These are phyloP conservation scores for Nerophis ophidion DNA, from an alignment of 2,113 vertebrate species.

Conservation along the genomic window DNA sequence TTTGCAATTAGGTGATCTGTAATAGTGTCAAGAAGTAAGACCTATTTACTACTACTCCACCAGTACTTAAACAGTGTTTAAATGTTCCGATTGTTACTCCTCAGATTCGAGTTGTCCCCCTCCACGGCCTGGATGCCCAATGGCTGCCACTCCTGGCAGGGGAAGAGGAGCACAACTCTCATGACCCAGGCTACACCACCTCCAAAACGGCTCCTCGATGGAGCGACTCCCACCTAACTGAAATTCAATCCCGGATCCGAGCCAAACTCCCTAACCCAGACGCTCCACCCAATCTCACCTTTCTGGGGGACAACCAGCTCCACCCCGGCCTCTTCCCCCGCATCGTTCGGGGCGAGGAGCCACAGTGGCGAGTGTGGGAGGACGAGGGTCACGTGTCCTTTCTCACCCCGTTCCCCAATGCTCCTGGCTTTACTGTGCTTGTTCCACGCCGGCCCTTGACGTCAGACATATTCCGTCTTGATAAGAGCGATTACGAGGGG, in stretches of 20 bases:
- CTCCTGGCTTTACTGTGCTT: slow-evolving; percentile 67
- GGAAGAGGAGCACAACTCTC: slow-evolving; percentile 55
- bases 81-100: not conserved
- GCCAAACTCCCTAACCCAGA: slow-evolving; percentile 46
- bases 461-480: slow-evolving; percentile 68
- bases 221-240: slow-evolving; percentile 49
- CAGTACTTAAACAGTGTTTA: too few species aligned
- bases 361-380: slow-evolving; percentile 75
- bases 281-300: slow-evolving; percentile 38
- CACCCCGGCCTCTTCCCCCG: slow-evolving; percentile 63
- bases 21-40: too few species aligned
- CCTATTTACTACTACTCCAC: too few species aligned
- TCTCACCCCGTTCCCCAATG: slow-evolving; percentile 74
- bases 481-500: slow-evolving; percentile 50
- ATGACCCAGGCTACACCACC: slow-evolving; percentile 65
- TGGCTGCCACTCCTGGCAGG: slow-evolving; percentile 68
- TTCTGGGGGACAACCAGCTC: slow-evolving; percentile 52
- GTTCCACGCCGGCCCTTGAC: slow-evolving; percentile 68
- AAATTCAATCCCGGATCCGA: slow-evolving; percentile 53
- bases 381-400: slow-evolving; percentile 66
- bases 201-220: slow-evolving; percentile 69
- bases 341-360: slow-evolving; percentile 71
- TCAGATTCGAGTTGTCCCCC: slow-evolving; percentile 63
- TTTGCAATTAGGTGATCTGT: too few species aligned
- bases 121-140: slow-evolving; percentile 63